Evolutionary conservation across 1,140 invertebrate genomes (phyloP).

Genomic region (Ips nitidus): DNA sequence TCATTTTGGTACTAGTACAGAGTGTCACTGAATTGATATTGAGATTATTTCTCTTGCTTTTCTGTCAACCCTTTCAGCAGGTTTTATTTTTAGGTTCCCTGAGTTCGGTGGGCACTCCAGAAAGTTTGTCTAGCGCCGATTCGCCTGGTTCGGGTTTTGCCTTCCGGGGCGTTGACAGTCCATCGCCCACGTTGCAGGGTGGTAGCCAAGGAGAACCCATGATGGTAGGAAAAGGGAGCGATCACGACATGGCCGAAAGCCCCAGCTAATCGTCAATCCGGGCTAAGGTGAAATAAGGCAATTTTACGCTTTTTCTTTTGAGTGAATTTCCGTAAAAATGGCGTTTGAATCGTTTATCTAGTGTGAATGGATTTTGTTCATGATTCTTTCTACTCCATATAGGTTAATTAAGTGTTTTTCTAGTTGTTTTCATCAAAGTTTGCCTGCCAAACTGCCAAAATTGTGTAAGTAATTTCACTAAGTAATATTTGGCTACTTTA

Average conservation of each 20-base stretch:
- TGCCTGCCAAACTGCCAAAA: not conserved
- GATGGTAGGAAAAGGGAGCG: slow-evolving; percentile 49
- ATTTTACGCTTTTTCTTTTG: slow-evolving; percentile 1
- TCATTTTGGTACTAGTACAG: no score
- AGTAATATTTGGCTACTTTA: no score
- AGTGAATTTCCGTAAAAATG: not conserved
- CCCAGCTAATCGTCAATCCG: slow-evolving; percentile 45
- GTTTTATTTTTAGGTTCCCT: slow-evolving; percentile 55
- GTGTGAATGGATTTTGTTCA: not conserved
- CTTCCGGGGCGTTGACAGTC: slow-evolving; percentile 59
- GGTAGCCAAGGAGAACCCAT: slow-evolving; percentile 51
- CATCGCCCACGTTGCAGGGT: slow-evolving; percentile 50
- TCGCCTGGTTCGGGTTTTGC: slow-evolving; percentile 58
- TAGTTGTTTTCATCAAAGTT: not conserved
- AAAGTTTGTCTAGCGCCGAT: slow-evolving; percentile 62
- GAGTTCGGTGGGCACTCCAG: slow-evolving; percentile 62
- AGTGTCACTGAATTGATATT: no score
- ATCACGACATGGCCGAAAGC: slow-evolving; percentile 52
- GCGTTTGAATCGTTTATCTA: not conserved
- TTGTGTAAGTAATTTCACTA: not conserved
- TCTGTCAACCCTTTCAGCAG: not conserved
- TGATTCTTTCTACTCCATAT: not conserved
- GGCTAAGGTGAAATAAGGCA: not conserved
- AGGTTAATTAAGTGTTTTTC: not conserved
- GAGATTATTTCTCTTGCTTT: no score